These are phyloP conservation scores for Aradus depressus DNA, from an alignment of 2,888 invertebrate genomes.

Conservation along the genomic window DNA sequence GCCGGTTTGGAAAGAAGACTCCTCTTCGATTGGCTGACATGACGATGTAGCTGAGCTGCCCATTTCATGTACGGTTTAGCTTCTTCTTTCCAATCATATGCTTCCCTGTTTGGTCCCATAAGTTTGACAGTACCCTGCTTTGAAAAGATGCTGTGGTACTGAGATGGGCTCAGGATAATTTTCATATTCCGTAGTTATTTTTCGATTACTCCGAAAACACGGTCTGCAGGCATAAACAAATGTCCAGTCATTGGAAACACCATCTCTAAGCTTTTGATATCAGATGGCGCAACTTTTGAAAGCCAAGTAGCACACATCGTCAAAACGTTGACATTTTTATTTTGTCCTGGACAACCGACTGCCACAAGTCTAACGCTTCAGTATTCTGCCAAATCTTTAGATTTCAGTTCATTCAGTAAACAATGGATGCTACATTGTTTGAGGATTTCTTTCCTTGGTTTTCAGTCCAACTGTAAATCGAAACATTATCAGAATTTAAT, in stretches of 20 bases:
- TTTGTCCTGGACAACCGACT: conserved; percentile 27
- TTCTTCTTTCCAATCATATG: conserved; percentile 25
- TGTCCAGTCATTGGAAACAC: conserved; percentile 32
- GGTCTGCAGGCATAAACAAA: conserved; percentile 31
- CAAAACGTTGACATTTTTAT: conserved; percentile 33
- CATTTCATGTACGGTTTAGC: conserved; percentile 8
- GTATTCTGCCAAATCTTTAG: conserved; percentile 3
- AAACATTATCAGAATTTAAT: conserved; percentile 13
- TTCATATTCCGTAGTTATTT: conserved; percentile 27
- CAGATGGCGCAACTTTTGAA: conserved; percentile 16
- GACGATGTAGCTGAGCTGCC: too few relatives aligned
- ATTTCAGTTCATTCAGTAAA: conserved; percentile 17
- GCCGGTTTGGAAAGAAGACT: too few relatives aligned
- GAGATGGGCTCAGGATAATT: conserved; percentile 24
- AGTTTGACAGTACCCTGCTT: conserved; percentile 24
- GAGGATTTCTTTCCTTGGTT: conserved; percentile 12
- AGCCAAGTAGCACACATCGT: conserved; percentile 31
- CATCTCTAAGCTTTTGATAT: conserved; percentile 26
- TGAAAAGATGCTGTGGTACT: conserved; percentile 25
- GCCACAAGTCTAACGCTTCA: conserved; percentile 17
- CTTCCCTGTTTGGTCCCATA: conserved; percentile 19
- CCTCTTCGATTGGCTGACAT: too few relatives aligned
- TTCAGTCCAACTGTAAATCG: conserved; percentile 20
- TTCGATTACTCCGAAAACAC: conserved; percentile 32
- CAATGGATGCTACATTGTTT: conserved; percentile 18